A percentile compares a stretch with the other conserved stretches of the same genome.
Conservation (phyloP, 2,797 vertebrate genomes). For the Discoglossus pictus region DNA sequence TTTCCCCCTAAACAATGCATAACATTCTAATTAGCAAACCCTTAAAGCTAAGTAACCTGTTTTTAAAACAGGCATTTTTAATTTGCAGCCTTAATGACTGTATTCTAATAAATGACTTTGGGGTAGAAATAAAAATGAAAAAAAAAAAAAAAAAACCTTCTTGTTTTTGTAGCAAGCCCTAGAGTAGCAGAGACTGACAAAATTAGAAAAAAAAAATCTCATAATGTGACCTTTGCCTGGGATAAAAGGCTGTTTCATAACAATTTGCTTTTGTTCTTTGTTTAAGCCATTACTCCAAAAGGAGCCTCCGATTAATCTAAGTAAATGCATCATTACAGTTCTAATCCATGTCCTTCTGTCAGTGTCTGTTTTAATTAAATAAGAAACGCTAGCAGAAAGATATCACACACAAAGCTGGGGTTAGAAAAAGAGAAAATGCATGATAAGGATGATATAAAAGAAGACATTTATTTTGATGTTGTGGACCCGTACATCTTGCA, state of each 20-base stretch:
- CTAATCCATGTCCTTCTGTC: slow-evolving; percentile 91
- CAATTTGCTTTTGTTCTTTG: slow-evolving; percentile 87
- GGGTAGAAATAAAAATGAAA: slow-evolving; percentile 54
- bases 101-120: slow-evolving; percentile 74
- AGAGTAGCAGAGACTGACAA: slow-evolving; percentile 72
- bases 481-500: too few species aligned
- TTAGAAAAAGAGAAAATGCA: slow-evolving; percentile 74
- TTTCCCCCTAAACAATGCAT: slow-evolving; percentile 70
- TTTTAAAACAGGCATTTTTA: slow-evolving; percentile 77
- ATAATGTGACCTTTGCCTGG: slow-evolving; percentile 79
- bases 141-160: slow-evolving; percentile 61
- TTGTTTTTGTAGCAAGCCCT: slow-evolving; percentile 68
- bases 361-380: slow-evolving; percentile 94
- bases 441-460: slow-evolving; percentile 87
- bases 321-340: slow-evolving; percentile 86
- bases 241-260: slow-evolving; percentile 79
- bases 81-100: slow-evolving; percentile 78
- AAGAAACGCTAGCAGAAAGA: slow-evolving; percentile 81
- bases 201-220: slow-evolving; percentile 80
- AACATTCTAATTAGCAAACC: slow-evolving; percentile 77
- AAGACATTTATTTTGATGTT: slow-evolving; percentile 15
- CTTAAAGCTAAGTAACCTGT: slow-evolving; percentile 81
- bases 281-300: slow-evolving; percentile 83
- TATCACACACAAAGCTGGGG: slow-evolving; percentile 77
- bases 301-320: slow-evolving; percentile 86